These are phyloP conservation scores for Amblyornis subalaris DNA, from an alignment of 2,113 vertebrate genomes.

Conservation along the genomic window DNA sequence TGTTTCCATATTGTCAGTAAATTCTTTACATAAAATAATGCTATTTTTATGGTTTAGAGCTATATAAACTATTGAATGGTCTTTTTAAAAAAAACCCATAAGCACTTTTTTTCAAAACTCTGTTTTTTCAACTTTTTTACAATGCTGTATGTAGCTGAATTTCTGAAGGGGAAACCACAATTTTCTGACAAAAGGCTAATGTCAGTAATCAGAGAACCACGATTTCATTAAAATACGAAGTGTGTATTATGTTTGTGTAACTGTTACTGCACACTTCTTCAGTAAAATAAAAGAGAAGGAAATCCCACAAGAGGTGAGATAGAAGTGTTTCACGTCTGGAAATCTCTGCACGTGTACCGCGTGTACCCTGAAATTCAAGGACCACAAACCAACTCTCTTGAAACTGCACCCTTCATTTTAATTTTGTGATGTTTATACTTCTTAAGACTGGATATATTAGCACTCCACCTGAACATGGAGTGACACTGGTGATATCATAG, in stretches of 20 bases:
- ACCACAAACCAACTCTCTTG: neutral
- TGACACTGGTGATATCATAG: accelerated
- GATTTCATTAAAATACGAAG: neutral
- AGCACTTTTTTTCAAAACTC: neutral
- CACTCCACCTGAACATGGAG: neutral
- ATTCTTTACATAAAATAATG: neutral
- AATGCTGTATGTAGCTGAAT: neutral
- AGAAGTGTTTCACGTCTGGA: neutral
- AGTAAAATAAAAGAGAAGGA: neutral
- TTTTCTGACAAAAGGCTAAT: neutral
- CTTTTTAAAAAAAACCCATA: neutral
- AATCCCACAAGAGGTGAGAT: neutral
- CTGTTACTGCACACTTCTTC: neutral
- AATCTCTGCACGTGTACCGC: neutral
- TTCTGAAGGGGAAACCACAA: neutral
- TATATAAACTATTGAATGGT: neutral
- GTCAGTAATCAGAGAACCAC: neutral
- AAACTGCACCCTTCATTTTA: neutral
- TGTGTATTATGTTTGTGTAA: accelerated
- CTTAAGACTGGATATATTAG: neutral
- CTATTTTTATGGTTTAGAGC: neutral
- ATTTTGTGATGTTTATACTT: neutral
- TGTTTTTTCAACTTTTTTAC: neutral
- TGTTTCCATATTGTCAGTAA: neutral
- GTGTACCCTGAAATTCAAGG: neutral